phyloP scores from a whole-genome alignment of 2,888 invertebrate genomes.

The Atherix ibis region DNA sequence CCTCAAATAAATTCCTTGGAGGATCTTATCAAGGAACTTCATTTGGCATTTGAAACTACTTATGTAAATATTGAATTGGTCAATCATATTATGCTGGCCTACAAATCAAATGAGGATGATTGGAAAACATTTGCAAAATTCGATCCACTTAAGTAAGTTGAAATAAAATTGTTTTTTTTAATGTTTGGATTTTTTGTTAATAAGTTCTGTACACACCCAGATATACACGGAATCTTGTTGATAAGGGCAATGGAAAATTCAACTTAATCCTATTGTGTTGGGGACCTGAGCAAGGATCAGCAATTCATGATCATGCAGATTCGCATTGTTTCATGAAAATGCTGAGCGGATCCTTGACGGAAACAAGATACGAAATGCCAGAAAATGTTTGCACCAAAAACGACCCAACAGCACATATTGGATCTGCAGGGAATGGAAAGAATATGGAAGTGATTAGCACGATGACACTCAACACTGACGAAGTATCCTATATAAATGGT shows the following conservation, averaged over 20 bases:
- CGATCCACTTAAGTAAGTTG: slow-evolving; percentile 67
- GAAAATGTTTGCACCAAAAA: slow-evolving; percentile 2
- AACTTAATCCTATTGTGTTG: slow-evolving; percentile 97
- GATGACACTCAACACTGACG: slow-evolving; percentile 50
- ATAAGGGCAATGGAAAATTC: slow-evolving; percentile 91
- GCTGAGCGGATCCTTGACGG: slow-evolving; percentile 64
- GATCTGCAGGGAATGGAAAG: too few relatives aligned
- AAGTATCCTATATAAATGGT: slow-evolving; percentile 94
- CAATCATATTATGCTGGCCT: slow-evolving; percentile 54
- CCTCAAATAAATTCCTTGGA: slow-evolving; percentile 35
- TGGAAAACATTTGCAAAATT: slow-evolving; percentile 93
- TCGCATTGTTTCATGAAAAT: slow-evolving; percentile 98
- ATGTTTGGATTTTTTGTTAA: too few relatives aligned
- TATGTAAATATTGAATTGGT: slow-evolving; percentile 85
- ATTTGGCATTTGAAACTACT: slow-evolving; percentile 64
- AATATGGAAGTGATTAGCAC: slow-evolving; percentile 46
- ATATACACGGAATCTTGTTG: slow-evolving; percentile 92
- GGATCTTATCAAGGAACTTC: slow-evolving; percentile 50
- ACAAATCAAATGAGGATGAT: slow-evolving; percentile 76
- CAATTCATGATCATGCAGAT: slow-evolving; percentile 92
- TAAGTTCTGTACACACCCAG: too few relatives aligned
- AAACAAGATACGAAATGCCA: slow-evolving; percentile 42
- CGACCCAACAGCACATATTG: slow-evolving; percentile 6
- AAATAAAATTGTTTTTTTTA: too few relatives aligned
- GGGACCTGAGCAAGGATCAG: slow-evolving; percentile 89